These are phyloP conservation scores for Exocentrus adspersus DNA, from an alignment of 2,888 invertebrate species.

Conservation along the genomic window DNA sequence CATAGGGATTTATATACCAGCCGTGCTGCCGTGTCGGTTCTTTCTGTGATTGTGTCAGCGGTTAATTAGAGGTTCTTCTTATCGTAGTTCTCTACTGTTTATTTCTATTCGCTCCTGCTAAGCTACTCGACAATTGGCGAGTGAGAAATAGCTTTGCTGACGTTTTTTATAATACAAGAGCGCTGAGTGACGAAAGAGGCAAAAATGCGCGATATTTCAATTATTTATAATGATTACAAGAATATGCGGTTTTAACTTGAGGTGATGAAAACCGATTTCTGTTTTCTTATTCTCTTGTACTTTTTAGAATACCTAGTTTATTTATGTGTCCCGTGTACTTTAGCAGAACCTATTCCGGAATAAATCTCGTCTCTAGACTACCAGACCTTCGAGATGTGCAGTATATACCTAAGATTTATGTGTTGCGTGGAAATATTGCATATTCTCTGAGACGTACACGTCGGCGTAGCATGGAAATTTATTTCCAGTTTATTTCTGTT, in stretches of 20 bases:
- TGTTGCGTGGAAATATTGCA: conserved; percentile 43
- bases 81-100: conserved; percentile 50
- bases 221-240: no score
- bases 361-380: conserved; percentile 19
- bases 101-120: conserved; percentile 48
- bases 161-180: no score
- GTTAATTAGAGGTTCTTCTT: conserved; percentile 57
- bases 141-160: no score
- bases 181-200: no score
- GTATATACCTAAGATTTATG: conserved; percentile 35
- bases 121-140: conserved; percentile 36
- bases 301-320: no score
- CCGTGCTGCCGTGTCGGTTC: conserved; percentile 55
- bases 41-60: conserved; percentile 58
- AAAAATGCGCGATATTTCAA: no score
- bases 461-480: conserved; percentile 34
- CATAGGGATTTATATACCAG: conserved; percentile 52
- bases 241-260: no score
- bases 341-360: background rate
- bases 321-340: background rate
- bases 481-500: conserved; percentile 27
- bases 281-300: no score
- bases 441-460: conserved; percentile 35
- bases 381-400: conserved; percentile 30
- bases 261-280: no score